phyloP scores from a whole-genome alignment of 2,888 invertebrate species.

The Periphyllus acericola region DNA sequence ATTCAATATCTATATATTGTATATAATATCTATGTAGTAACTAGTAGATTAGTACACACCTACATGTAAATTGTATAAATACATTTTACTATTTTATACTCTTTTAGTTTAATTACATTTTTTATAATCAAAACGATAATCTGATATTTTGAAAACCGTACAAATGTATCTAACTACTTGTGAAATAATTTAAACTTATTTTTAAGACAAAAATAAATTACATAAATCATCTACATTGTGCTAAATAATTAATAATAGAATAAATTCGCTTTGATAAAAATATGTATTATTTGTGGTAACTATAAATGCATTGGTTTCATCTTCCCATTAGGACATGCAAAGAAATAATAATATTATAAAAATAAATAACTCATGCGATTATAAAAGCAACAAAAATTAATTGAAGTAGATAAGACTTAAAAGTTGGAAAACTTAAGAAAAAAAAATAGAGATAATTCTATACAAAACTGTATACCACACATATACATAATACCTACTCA shows the following conservation, averaged over 20 bases:
- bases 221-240: background rate
- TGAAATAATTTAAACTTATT: background rate
- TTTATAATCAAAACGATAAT: background rate
- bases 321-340: background rate
- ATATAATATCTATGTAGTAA: no score
- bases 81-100: background rate
- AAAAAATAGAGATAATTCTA: no score
- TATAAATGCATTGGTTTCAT: background rate
- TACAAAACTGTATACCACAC: no score
- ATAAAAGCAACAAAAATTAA: background rate
- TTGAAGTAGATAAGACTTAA: no score
- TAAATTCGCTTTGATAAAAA: background rate
- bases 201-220: no score
- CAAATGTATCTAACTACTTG: background rate
- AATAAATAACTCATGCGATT: background rate
- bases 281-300: background rate
- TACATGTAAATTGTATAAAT: background rate
- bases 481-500: no score
- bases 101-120: background rate
- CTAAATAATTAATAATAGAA: background rate
- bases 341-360: background rate
- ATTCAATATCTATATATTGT: no score
- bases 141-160: background rate
- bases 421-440: no score
- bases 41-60: background rate